Percentiles rank a stretch among this genome's conserved stretches.
Evolutionary conservation across 2,113 vertebrate species (phyloP).

Genomic region (Cololabis saira): DNA sequence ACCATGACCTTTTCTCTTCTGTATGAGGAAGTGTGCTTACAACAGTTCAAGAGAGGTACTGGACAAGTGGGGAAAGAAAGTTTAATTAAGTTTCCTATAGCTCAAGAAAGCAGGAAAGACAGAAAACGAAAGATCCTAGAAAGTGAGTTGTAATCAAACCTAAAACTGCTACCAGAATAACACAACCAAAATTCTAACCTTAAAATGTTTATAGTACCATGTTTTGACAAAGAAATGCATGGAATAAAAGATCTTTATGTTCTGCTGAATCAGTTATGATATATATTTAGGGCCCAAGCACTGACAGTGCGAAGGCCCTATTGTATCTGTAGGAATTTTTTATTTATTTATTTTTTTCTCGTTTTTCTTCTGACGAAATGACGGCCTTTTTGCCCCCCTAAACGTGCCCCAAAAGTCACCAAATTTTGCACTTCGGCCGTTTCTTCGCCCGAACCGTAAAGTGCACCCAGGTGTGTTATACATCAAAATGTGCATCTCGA

Average conservation of each 20-base stretch:
- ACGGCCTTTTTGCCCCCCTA: too few species aligned
- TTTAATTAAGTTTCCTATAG: background rate
- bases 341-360: too few species aligned
- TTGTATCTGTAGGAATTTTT: too few species aligned
- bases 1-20: background rate
- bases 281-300: background rate
- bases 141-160: background rate
- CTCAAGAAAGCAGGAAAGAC: background rate
- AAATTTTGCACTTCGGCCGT: too few species aligned
- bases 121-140: background rate
- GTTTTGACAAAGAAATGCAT: background rate
- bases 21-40: background rate
- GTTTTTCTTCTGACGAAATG: too few species aligned
- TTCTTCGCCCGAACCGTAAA: too few species aligned
- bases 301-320: too few species aligned
- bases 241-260: background rate
- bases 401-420: too few species aligned
- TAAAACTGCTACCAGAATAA: too few species aligned
- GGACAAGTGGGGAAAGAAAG: background rate
- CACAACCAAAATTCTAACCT: too few species aligned
- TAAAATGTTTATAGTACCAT: background rate
- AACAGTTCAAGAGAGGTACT: background rate
- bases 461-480: too few species aligned
- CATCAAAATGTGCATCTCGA: too few species aligned
- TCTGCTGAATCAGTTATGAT: background rate